These are phyloP conservation scores for Acipenser ruthenus DNA, from an alignment of 2,797 vertebrate genomes.

Conservation along the genomic window DNA sequence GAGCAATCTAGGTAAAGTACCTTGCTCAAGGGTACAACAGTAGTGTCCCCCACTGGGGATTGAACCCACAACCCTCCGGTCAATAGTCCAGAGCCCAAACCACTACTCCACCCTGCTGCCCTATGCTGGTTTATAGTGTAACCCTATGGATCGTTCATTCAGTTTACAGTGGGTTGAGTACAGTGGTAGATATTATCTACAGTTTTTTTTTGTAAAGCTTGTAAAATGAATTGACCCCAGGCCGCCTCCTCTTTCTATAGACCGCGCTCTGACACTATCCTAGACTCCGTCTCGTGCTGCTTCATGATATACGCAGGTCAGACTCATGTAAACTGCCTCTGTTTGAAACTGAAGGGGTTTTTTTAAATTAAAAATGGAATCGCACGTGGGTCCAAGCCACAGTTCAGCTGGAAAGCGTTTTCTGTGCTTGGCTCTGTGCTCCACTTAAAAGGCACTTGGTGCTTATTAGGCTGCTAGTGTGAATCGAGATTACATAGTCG, in stretches of 20 bases:
- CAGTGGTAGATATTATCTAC: too few species aligned
- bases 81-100: too few species aligned
- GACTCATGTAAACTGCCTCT: not conserved
- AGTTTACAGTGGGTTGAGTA: too few species aligned
- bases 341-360: not conserved
- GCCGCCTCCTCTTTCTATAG: not conserved
- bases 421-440: constrained; percentile 30
- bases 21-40: too few species aligned
- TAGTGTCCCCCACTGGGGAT: too few species aligned
- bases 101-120: too few species aligned
- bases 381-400: constrained; percentile 16
- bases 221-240: not conserved
- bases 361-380: constrained; percentile 9
- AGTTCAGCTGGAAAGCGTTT: constrained; percentile 39
- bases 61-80: too few species aligned
- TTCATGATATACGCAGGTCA: too few species aligned
- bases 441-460: constrained; percentile 32
- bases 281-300: not conserved
- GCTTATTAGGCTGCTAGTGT: constrained; percentile 40
- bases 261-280: not conserved
- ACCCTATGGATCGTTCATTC: too few species aligned
- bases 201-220: too few species aligned
- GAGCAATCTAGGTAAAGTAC: too few species aligned
- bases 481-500: constrained; percentile 7
- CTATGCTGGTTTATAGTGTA: too few species aligned